Percentiles rank a stretch among this genome's conserved stretches.
Conservation (phyloP, 2,797 vertebrate species). For the Molossus alvarezi region DNA sequence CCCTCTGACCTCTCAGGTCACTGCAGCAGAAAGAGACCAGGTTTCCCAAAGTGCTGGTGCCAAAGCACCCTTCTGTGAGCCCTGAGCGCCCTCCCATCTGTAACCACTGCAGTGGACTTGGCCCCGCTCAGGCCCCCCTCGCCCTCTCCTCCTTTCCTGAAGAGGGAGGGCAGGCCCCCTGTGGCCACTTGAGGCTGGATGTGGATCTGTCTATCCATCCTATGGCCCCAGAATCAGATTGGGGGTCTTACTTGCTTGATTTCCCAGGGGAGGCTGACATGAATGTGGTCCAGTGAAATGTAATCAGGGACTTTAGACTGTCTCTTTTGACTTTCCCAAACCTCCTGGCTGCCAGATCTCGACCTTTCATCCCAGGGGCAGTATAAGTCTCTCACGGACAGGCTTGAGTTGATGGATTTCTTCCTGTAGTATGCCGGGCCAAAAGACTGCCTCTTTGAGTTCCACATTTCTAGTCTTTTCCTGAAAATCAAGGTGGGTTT, state of each 20-base stretch:
- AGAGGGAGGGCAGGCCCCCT: constrained; percentile 52
- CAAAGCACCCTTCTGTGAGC: not conserved
- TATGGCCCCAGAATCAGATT: constrained; percentile 56
- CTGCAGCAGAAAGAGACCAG: not conserved
- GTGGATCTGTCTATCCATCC: constrained; percentile 52
- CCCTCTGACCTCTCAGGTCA: not conserved
- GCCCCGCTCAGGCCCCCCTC: not conserved
- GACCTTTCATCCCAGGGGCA: constrained; percentile 46
- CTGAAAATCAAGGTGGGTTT: not conserved
- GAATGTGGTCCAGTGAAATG: constrained; percentile 60
- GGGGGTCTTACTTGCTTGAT: constrained; percentile 75
- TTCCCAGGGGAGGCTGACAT: constrained; percentile 67
- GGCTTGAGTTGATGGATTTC: constrained; percentile 50
- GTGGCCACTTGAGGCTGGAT: constrained; percentile 36
- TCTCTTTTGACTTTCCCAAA: constrained; percentile 66
- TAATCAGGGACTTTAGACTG: constrained; percentile 54
- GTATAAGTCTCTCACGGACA: not conserved
- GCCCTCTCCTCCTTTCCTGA: not conserved
- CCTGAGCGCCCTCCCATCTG: not conserved
- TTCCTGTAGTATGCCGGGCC: not conserved
- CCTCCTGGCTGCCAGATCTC: constrained; percentile 58
- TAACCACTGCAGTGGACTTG: not conserved
- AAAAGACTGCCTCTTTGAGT: constrained; percentile 40
- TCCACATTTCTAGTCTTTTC: not conserved
- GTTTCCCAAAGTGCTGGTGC: not conserved